Evolutionary conservation across 2,797 vertebrate genomes (phyloP).

Genomic region (Eulemur coronatus): DNA sequence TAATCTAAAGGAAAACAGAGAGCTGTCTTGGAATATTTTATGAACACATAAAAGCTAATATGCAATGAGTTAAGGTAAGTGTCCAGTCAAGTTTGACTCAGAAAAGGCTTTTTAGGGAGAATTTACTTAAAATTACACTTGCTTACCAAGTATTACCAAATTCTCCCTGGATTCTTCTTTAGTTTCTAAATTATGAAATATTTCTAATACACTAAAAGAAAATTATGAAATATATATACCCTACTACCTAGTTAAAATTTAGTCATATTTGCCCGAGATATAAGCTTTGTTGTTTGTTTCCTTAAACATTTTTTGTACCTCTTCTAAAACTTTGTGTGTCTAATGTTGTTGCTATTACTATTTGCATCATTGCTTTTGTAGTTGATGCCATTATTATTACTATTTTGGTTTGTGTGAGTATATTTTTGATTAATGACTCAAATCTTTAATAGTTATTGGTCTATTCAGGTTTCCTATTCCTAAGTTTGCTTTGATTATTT

Average conservation of each 20-base stretch:
- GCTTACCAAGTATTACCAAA: not conserved
- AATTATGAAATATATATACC: not conserved
- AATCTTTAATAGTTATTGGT: not conserved
- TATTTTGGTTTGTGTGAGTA: not conserved
- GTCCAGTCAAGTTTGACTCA: not conserved
- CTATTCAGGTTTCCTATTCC: not conserved
- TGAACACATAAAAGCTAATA: not conserved
- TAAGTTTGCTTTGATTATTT: not conserved
- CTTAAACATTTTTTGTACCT: not conserved
- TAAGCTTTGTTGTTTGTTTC: not conserved
- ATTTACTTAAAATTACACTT: not conserved
- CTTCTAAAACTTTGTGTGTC: not conserved
- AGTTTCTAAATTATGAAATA: not conserved
- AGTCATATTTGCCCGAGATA: not conserved
- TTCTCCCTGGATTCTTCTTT: not conserved
- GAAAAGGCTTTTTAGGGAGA: not conserved
- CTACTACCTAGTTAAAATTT: not conserved
- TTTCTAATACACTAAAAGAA: not conserved
- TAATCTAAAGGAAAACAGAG: not conserved
- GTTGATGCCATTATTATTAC: not conserved
- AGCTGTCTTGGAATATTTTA: not conserved
- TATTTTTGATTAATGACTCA: not conserved
- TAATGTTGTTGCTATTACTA: not conserved
- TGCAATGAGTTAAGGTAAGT: not conserved
- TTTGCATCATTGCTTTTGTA: not conserved